Base-by-base conservation (phyloP, 2,113 vertebrate genomes). In the Tenebrosternarchus preto region DNA sequence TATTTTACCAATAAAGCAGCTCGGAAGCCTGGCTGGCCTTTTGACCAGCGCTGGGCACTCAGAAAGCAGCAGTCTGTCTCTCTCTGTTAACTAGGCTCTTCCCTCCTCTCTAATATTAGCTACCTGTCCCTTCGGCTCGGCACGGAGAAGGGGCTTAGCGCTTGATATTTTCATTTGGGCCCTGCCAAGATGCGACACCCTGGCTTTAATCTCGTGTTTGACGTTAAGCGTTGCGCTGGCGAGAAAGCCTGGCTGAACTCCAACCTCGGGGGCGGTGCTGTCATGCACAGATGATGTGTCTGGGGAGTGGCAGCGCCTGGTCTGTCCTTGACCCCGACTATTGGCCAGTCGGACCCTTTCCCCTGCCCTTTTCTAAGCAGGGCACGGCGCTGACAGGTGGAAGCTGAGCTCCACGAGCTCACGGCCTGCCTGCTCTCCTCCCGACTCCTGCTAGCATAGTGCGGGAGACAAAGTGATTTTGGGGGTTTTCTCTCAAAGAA, bases 81-180 rank as follows among this genome's bases (percentile, higher is more conserved):
- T 85, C 88, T 90, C 86, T 85, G 88, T 91, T 90, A 89, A 88
- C 88, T 92, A 87, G 92, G 88, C 90, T 90, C 89, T 88, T 78
- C 81, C 83, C 78, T 82, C 83, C 91, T 91, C 93, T 93, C 91
- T 93, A 90, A 91, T 93, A 92, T 94, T 93, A 94, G 90, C 93
- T 95, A 95, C 91, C 94, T 95, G 89, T 92, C 91, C 90, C 81
- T 86, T 87, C 89, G 90, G 70, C 68, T 92, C 92, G 90, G 87
- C 92, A 63, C 70, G 7, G 39, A 92, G 91, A 92, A 90, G 90
- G 91, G 94, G 93, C 94, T 95, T 94, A 95, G 88, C 89, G 88
- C 91, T 93, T 94, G 93, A 94, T 96, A 95, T 95, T 96, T 96
- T 94, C 94, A 95, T 95, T 94, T 94, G 92, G 93, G 74, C 92